These are phyloP conservation scores for Calephelis perditalis DNA, from an alignment of 2,888 invertebrate genomes.

Conservation along the genomic window DNA sequence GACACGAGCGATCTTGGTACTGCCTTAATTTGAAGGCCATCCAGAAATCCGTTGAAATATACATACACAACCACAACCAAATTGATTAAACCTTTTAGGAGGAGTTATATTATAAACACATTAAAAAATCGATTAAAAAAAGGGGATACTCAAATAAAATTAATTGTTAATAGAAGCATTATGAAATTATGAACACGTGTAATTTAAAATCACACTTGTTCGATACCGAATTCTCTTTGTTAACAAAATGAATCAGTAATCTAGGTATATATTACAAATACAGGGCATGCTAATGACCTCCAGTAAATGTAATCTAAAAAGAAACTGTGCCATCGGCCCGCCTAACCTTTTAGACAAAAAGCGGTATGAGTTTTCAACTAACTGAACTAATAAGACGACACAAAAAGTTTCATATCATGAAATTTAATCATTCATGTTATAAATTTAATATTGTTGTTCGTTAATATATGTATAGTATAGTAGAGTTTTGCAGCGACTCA, in stretches of 20 bases:
- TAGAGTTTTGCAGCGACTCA: too few species aligned
- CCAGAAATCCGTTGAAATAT: too few species aligned
- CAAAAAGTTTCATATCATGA: conserved; percentile 22
- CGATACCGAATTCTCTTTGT: conserved; percentile 47
- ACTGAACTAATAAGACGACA: conserved; percentile 25
- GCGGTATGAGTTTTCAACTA: conserved; percentile 27
- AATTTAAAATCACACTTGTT: conserved; percentile 31
- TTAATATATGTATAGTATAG: too few species aligned
- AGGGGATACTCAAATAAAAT: background rate
- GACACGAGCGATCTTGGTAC: too few species aligned
- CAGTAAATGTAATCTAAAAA: conserved; percentile 65
- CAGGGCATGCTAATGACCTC: conserved; percentile 71
- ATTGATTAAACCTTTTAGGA: too few species aligned
- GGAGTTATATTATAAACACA: too few species aligned
- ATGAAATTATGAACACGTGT: conserved; percentile 35
- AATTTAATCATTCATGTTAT: too few species aligned
- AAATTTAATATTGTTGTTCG: too few species aligned
- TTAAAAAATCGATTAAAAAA: too few species aligned
- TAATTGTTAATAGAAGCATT: background rate
- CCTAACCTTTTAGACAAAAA: conserved; percentile 65
- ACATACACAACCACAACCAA: too few species aligned
- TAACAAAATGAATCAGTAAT: conserved; percentile 62
- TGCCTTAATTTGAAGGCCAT: too few species aligned
- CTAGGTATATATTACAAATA: conserved; percentile 58
- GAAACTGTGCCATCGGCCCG: conserved; percentile 66